phyloP scores from a whole-genome alignment of 1,140 invertebrate species.

The Pseudachorutes palmiensis region DNA sequence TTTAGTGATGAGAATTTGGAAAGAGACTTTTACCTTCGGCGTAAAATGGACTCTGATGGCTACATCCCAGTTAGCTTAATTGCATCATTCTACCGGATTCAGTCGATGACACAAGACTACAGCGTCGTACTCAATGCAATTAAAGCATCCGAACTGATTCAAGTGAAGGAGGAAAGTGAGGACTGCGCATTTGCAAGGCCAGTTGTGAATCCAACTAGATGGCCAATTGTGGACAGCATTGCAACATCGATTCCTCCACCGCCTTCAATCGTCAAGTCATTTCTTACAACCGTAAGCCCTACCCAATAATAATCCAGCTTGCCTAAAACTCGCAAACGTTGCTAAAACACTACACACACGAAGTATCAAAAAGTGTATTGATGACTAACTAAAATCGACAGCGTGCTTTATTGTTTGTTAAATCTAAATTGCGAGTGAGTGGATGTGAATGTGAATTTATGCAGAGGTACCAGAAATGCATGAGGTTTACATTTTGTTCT shows the following conservation, averaged over 20 bases:
- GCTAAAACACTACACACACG: neutral
- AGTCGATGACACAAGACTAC: slow-evolving; percentile 75
- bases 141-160: slow-evolving; percentile 68
- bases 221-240: slow-evolving; percentile 63
- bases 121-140: slow-evolving; percentile 72
- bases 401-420: slow-evolving; percentile 12
- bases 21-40: slow-evolving; percentile 89
- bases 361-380: neutral
- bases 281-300: neutral
- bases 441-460: slow-evolving; percentile 7
- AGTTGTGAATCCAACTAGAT: slow-evolving; percentile 68
- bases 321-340: neutral
- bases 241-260: slow-evolving; percentile 3
- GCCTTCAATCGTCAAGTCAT: slow-evolving; percentile 2
- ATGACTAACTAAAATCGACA: slow-evolving; percentile 5
- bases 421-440: slow-evolving; percentile 10
- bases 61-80: slow-evolving; percentile 87
- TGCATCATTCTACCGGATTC: slow-evolving; percentile 88
- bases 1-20: slow-evolving; percentile 94
- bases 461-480: neutral
- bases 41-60: slow-evolving; percentile 92
- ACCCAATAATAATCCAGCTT: neutral
- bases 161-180: slow-evolving; percentile 52
- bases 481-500: neutral
- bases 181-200: slow-evolving; percentile 54